Evolutionary conservation across 2,113 vertebrate species (phyloP), one percentile per base, ranked within the genome.

Genomic region (Sphaerodactylus townsendi): DNA sequence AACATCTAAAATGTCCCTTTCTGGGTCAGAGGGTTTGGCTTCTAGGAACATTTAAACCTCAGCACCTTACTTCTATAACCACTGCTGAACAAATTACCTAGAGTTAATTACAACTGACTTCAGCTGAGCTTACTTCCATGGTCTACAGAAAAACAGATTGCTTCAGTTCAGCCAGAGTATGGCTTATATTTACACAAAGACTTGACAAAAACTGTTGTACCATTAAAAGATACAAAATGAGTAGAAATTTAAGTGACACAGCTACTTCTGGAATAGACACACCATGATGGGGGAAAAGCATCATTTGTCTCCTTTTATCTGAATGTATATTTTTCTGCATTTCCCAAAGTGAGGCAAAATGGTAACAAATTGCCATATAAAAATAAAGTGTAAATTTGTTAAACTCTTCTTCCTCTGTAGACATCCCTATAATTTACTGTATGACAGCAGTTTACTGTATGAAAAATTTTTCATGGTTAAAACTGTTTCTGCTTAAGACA

Each of bases 321-420:
- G 62, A 89, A 83, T 4, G 37, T 7, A 59, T 9, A 72, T 87
- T 84, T 78, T 10, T 84, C 85, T 90, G 30, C 6, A 30, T 81
- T 87, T 89, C 80, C 62, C 85, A 66, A 56, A 90, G 28, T 3
- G 4, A 87, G 25, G 11, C 5, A 83, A 83, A 89, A 91, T 80
- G 35, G 21, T 76, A 89, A 84, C 35, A 86, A 81, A 89, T 90
- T 88, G 14, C 2, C 77, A 3, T 41, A 25, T 23, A 73, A 79
- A 80, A 88, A 93, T 79, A 64, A 88, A 53, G 89, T 8, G 44
- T 21, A 41, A 23, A 76, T 59, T 70, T 91, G 82, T 85, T 89
- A 85, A 85, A 85, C 64, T 87, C 66, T 73, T 17, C 72, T 90
- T n/a, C 30, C 66, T 85, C 71, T 11, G 10, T 3, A 71, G n/a